Evolutionary conservation across 64 coral and sea anemone species (phyloP), one percentile per base, ranked within the genome.

Genomic region (Pocillopora damicornis): DNA sequence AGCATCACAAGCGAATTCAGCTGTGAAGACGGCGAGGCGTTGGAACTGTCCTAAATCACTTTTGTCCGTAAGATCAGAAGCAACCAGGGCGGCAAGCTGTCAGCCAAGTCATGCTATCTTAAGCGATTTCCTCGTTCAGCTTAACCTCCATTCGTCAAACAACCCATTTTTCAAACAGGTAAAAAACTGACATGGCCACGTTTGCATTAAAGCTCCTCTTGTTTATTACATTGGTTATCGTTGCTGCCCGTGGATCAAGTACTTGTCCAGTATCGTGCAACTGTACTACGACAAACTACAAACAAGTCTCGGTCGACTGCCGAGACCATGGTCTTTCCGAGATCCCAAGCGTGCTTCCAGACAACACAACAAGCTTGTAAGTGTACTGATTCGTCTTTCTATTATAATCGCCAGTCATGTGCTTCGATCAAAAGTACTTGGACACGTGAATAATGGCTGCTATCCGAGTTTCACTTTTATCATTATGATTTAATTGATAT

Each of bases 141-240:
- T 20, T 14, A 56, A n/a, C 35, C 13, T 81, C 79, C 14, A 18
- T 81, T 59, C 22, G n/a, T 42, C 35, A 13, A 38, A 36, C 15
- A 20, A 51, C 35, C 25, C 6, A 58, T 3, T 26, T 57, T 35
- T 45, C 18, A 13, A 9, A 56, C 64, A 38, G 22, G 81, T 85
- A 85, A 15, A 15, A 71, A 83, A 65, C 35, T 9, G 34, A 71
- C 36, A 85, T 85, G 81, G 81, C 64, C 57, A 20, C 11, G 67
- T 85, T 85, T 15, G 20, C 25, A 72, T 58, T 1, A 22, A 72
- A 73, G 22, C 18, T 85, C 11, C 18, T 73, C 11, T 65, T 85
- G 81, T 73, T 73, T 85, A 73, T 38, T 15, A 51, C 81, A n/a
- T 42, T 23, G 57, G 36, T 85, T 85, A 85, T 72, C 81, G 81